These are phyloP conservation scores for Oreochromis aureus DNA, from an alignment of 2,113 vertebrate genomes.

Conservation along the genomic window DNA sequence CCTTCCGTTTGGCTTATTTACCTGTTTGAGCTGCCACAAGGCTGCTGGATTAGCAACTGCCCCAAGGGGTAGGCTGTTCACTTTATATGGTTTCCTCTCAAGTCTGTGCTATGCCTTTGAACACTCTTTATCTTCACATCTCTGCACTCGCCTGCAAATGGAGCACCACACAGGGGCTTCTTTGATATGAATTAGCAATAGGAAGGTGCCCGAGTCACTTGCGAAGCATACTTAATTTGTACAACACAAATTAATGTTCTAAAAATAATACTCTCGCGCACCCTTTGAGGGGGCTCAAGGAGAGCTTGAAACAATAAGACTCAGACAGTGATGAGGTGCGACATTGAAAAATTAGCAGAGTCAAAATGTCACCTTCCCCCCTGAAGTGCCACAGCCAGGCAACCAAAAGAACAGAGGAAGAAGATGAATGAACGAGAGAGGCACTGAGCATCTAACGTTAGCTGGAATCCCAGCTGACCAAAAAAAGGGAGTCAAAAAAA, in stretches of 20 bases:
- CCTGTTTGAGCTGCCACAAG: conserved; percentile 9
- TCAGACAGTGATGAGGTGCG: conserved; percentile 1
- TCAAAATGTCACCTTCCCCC: conserved; percentile 24
- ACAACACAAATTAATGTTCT: conserved; percentile 32
- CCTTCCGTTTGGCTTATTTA: conserved; percentile 18
- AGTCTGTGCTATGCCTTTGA: conserved; percentile 56
- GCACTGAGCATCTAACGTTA: background rate
- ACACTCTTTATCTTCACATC: conserved; percentile 55
- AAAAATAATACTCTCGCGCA: conserved; percentile 28
- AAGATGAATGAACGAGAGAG: conserved; percentile 5
- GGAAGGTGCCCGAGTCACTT: conserved; percentile 26
- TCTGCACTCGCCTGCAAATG: conserved; percentile 22
- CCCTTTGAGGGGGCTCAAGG: background rate
- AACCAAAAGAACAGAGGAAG: background rate
- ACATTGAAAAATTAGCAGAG: conserved; percentile 4
- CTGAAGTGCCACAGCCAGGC: background rate
- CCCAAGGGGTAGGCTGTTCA: conserved; percentile 20
- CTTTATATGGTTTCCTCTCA: conserved; percentile 43
- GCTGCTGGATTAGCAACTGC: conserved; percentile 12
- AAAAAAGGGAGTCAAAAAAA: background rate
- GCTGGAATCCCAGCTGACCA: background rate
- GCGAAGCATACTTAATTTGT: conserved; percentile 36
- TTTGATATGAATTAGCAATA: conserved; percentile 51
- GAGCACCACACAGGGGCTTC: conserved; percentile 25
- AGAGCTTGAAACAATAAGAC: conserved; percentile 7